Conservation (phyloP, 2,888 invertebrate genomes). For the Dysmachus trigonus region DNA sequence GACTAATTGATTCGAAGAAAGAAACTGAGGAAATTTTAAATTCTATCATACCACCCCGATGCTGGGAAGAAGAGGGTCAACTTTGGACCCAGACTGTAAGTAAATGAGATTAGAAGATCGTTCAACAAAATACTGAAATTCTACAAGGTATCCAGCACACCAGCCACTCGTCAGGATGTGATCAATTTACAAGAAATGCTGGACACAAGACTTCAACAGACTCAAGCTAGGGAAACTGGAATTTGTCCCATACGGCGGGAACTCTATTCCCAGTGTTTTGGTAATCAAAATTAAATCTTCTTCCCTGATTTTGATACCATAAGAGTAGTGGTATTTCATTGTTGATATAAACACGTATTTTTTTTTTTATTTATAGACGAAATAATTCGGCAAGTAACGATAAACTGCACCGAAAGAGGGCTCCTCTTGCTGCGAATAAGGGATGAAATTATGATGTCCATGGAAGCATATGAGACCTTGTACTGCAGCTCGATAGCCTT, state of each 20-base stretch:
- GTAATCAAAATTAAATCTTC: conserved; percentile 48
- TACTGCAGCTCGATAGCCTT: conserved; percentile 98
- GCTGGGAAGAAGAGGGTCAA: conserved; percentile 95
- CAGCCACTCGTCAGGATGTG: conserved; percentile 94
- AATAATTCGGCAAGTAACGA: conserved; percentile 92
- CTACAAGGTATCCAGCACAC: conserved; percentile 89
- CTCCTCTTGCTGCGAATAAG: conserved; percentile 89
- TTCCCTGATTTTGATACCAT: too few relatives aligned
- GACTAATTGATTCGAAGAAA: conserved; percentile 71
- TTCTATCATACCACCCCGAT: conserved; percentile 90
- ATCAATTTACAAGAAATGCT: conserved; percentile 96
- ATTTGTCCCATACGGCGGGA: conserved; percentile 94
- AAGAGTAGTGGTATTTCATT: too few relatives aligned
- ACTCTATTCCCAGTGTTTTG: conserved; percentile 95
- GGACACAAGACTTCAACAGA: conserved; percentile 86
- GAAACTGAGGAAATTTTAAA: conserved; percentile 94
- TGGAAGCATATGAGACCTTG: conserved; percentile 94
- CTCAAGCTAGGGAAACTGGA: conserved; percentile 95
- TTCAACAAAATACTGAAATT: not conserved
- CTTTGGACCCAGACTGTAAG: conserved; percentile 85
- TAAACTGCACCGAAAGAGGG: conserved; percentile 96
- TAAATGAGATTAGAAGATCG: not conserved
- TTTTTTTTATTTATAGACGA: conserved; percentile 69
- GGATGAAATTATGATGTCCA: conserved; percentile 95
- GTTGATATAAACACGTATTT: not conserved